Conservation (phyloP, 2,113 vertebrate species). For the Anser cygnoides region DNA sequence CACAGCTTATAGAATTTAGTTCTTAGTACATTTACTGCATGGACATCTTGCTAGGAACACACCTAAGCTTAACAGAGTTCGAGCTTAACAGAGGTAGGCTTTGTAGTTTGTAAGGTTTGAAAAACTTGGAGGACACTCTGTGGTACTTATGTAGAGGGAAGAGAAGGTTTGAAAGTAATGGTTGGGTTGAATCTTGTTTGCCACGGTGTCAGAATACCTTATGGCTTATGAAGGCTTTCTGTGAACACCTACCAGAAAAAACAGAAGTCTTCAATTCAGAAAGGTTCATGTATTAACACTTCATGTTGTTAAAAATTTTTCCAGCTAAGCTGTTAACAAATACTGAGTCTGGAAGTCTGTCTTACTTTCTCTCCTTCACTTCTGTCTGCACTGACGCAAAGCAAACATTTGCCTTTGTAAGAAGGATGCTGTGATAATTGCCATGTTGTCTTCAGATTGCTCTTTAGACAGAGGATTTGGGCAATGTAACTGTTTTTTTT, state of each 20-base stretch:
- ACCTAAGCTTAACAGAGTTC: background rate
- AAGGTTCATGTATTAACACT: background rate
- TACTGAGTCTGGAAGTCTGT: background rate
- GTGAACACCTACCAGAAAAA: background rate
- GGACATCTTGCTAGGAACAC: background rate
- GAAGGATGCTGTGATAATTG: background rate
- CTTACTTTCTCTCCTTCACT: background rate
- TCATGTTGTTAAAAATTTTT: background rate
- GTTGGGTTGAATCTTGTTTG: background rate
- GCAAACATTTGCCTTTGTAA: background rate
- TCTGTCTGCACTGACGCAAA: background rate
- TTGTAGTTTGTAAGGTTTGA: background rate
- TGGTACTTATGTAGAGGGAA: background rate
- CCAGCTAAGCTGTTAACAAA: background rate
- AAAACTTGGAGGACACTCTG: background rate
- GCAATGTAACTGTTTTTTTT: background rate
- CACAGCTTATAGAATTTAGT: background rate
- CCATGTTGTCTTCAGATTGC: background rate
- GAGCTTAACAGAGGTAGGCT: background rate
- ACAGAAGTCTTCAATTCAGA: background rate
- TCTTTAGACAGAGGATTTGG: background rate
- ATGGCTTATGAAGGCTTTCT: background rate
- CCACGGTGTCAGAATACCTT: background rate
- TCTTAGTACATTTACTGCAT: background rate
- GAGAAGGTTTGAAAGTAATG: background rate